Base-by-base conservation (phyloP, 1,140 invertebrate genomes). In the Zaprionus camerounensis region DNA sequence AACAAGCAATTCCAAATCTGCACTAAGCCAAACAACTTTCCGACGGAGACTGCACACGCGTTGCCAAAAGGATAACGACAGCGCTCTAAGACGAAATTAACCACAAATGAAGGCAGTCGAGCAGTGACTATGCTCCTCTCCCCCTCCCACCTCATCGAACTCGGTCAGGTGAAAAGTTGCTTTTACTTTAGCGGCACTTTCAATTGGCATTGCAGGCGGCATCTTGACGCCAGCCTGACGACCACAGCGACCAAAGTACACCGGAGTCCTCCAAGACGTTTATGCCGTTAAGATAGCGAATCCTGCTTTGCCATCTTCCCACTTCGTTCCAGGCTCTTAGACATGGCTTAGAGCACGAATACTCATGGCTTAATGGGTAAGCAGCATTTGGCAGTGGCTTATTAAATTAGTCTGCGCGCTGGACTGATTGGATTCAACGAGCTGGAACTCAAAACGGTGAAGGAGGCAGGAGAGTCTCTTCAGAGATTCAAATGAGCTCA, bases 101-200 rank as follows among this genome's bases (percentile, higher is more conserved):
- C 84, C 84, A 77, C 81, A 84, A 87, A 88, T 84, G 75, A 78
- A 73, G 81, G 70, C 64, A 81, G 67, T 56, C 20, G 55, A 36
- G 34, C 57, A 3, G 53, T 6, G 31, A 41, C 22, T 66, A 15
- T 20, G 13, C 12, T 51, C 3, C 26, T 3, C 6, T 34, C 28
- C 44, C n/a, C 22, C 7, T n/a, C 2, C 20, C 63, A 53, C 73
- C 66, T 77, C 86, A 59, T 66, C 56, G 69, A 57, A 76, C 58
- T 82, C 51, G 57, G 49, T 61, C 71, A 78, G 80, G 72, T 82
- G 70, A 78, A 66, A 77, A 69, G 69, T 81, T 76, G 24, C 62
- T 57, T 59, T 64, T 69, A 77, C 66, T 51, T 68, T 62, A 28
- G 31, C 31, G 22, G 5, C 12, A 17, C 41, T 44, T 22, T 64